Evolutionary conservation across 2,113 vertebrate species (phyloP).

Genomic region (Sigmodon hispidus): DNA sequence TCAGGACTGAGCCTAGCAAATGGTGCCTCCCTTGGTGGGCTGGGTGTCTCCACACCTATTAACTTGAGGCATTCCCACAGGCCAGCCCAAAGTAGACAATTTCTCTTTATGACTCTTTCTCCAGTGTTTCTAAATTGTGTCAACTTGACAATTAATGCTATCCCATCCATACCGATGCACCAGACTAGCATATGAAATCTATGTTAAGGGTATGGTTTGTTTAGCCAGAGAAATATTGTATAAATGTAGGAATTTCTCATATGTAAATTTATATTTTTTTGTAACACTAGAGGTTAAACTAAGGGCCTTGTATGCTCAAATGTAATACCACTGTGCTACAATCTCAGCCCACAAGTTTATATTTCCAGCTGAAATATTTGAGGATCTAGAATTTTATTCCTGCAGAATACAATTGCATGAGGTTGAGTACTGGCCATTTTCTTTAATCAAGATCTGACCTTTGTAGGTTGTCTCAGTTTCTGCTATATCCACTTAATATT

Average conservation of each 20-base stretch:
- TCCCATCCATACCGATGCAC: not conserved
- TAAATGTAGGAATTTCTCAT: not conserved
- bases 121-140: not conserved
- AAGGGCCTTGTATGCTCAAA: not conserved
- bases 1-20: not conserved
- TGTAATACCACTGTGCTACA: not conserved
- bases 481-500: not conserved
- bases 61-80: not conserved
- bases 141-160: not conserved
- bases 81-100: not conserved
- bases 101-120: not conserved
- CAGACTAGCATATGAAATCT: not conserved
- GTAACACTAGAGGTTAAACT: not conserved
- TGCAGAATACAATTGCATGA: not conserved
- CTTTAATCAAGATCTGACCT: not conserved
- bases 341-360: not conserved
- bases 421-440: not conserved
- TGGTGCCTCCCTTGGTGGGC: not conserved
- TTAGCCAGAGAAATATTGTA: not conserved
- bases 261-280: not conserved
- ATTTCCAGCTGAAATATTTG: slow-evolving; percentile 4
- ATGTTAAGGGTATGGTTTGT: not conserved
- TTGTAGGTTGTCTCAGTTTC: too few relatives aligned
- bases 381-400: not conserved
- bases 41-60: not conserved